Conservation (phyloP, 2,797 vertebrate species). For the Parotocinclus haroldoi region DNA sequence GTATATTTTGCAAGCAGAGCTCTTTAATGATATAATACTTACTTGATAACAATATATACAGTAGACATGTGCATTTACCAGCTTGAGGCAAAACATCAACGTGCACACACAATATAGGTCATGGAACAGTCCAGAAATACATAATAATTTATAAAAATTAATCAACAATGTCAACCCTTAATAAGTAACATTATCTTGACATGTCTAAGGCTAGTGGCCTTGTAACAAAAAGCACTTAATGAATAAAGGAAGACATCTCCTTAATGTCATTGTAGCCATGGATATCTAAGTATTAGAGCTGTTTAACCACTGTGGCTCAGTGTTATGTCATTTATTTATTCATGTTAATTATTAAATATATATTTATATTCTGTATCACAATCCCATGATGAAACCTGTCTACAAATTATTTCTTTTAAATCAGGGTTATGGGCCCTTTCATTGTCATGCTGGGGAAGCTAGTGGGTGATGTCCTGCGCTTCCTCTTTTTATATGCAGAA, state of each 20-base stretch:
- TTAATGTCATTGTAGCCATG: slow-evolving; percentile 20
- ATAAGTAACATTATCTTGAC: too few species aligned
- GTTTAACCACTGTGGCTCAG: slow-evolving; percentile 10
- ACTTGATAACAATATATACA: too few species aligned
- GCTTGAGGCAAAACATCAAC: too few species aligned
- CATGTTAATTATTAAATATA: not conserved
- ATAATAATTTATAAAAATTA: too few species aligned
- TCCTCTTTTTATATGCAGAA: slow-evolving; percentile 70
- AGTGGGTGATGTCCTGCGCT: slow-evolving; percentile 61
- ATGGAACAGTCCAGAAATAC: too few species aligned
- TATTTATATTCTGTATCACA: not conserved
- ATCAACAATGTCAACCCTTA: too few species aligned
- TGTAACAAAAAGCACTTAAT: not conserved
- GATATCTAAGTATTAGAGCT: slow-evolving; percentile 22
- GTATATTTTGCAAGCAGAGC: too few species aligned
- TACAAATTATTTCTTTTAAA: not conserved
- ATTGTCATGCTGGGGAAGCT: slow-evolving; percentile 68
- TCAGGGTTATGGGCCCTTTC: slow-evolving; percentile 67
- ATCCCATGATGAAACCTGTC: not conserved
- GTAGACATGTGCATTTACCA: too few species aligned
- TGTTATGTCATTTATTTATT: slow-evolving; percentile 8
- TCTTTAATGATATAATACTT: too few species aligned
- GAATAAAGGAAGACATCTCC: slow-evolving; percentile 26
- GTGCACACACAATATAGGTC: too few species aligned
- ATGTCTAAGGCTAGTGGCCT: too few species aligned